Base-by-base conservation (phyloP, 1,140 invertebrate species). In the Holotrichia oblita region DNA sequence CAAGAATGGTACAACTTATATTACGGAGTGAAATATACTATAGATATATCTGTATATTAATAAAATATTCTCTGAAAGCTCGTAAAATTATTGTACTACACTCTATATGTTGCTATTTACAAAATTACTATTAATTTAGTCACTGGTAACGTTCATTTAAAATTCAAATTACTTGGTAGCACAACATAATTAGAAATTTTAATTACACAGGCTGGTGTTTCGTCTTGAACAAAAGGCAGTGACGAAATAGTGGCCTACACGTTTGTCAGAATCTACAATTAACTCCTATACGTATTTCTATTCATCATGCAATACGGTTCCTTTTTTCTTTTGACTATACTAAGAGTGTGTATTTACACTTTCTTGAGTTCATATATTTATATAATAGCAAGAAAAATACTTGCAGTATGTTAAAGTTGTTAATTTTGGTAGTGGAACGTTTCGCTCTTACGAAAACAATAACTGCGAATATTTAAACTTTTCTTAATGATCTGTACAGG, bases 81-180 rank as follows among this genome's bases (percentile, higher is more conserved):
- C 61, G 14, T 69, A 69, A 69, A 69, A 6, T 27, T 69, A 69
- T 34, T 69, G 61, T 34, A 22, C 61, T 22, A 69, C 17, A 17
- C 4, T 34, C 10, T 34, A 27, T 34, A 27, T 24, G 61, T 69
- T 34, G 61, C 27, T 69, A 34, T 69, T 69, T 69, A 69, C 61
- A 69, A 69, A 69, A 69, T 69, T 69, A 69, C 61, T 69, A 69
- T 69, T 69, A 69, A 69, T 69, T 69, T 69, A 69, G 22, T 69
- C 61, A 69, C 22, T 9, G 61, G 22, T 20, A 27, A 69, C 7
- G 61, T 69, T 69, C 20, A 69, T 69, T 69, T 69, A 69, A 69
- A 69, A 69, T 24, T 69, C 61, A 69, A 69, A 69, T 69, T 69
- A 69, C 61, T 12, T 20, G 27, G 61, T 69, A 69, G 61, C 61